Conservation (phyloP, 2,888 invertebrate genomes). For the Dusona sp. region DNA sequence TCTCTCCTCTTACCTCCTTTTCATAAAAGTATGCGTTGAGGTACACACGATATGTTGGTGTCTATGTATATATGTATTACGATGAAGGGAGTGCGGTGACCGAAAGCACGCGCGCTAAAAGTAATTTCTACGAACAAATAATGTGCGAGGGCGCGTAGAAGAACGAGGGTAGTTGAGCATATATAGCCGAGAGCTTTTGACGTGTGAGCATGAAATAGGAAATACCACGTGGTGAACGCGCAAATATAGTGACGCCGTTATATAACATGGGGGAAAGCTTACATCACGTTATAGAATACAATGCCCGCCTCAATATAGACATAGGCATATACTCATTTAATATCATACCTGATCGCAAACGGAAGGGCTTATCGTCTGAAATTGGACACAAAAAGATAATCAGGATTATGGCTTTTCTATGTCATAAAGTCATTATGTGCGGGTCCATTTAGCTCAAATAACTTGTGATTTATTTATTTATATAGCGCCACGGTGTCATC, state of each 20-base stretch:
- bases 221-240: constrained; percentile 53
- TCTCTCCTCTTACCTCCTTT: neutral
- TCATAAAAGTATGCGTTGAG: neutral
- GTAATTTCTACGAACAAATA: constrained; percentile 65
- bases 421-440: neutral
- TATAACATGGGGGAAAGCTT: neutral
- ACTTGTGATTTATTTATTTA: neutral
- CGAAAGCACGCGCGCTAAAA: constrained; percentile 58
- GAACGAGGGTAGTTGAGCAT: constrained; percentile 23
- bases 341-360: neutral
- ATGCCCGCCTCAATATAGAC: constrained; percentile 1
- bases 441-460: neutral
- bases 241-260: constrained; percentile 51
- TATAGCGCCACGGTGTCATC: too few species aligned
- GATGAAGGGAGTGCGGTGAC: constrained; percentile 43
- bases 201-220: constrained; percentile 62
- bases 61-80: constrained; percentile 17
- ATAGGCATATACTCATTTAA: neutral
- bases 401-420: constrained; percentile 1
- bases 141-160: constrained; percentile 39
- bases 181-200: constrained; percentile 24
- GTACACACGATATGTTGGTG: neutral
- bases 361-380: neutral
- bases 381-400: constrained; percentile 1
- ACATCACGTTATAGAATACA: neutral